Conservation (phyloP, 2,888 invertebrate genomes). For the Napeogenes sylphis region DNA sequence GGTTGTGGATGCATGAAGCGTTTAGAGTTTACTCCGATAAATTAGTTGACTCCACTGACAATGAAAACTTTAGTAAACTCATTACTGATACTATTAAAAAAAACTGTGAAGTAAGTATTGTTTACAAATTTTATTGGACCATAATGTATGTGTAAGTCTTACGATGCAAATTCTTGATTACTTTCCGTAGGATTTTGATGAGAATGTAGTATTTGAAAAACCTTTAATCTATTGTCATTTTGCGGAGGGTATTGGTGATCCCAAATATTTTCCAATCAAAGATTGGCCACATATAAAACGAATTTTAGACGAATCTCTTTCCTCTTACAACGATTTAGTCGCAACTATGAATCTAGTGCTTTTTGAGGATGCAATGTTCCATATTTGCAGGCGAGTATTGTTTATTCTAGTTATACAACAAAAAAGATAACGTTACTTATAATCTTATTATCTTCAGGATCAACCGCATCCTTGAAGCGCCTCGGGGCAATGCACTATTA, state of each 20-base stretch:
- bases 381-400: slow-evolving; percentile 84
- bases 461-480: slow-evolving; percentile 93
- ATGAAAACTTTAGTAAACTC: slow-evolving; percentile 84
- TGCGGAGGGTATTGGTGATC: slow-evolving; percentile 92
- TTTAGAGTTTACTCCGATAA: slow-evolving; percentile 95
- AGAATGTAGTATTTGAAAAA: slow-evolving; percentile 81
- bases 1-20: slow-evolving; percentile 94
- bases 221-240: slow-evolving; percentile 96
- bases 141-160: too few species aligned
- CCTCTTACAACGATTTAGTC: slow-evolving; percentile 91
- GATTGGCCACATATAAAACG: slow-evolving; percentile 84
- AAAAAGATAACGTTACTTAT: not conserved
- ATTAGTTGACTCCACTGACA: slow-evolving; percentile 88
- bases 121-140: not conserved
- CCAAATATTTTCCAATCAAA: slow-evolving; percentile 89
- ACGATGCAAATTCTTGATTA: not conserved
- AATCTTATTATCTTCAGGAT: slow-evolving; percentile 78
- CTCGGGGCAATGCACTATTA: slow-evolving; percentile 93
- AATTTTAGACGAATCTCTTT: slow-evolving; percentile 87
- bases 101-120: slow-evolving; percentile 77
- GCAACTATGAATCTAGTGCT: slow-evolving; percentile 96
- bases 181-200: slow-evolving; percentile 80
- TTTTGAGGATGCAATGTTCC: slow-evolving; percentile 96
- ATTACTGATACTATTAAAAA: slow-evolving; percentile 88
- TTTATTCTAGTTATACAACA: not conserved